A percentile compares a stretch with the other conserved stretches of the same genome.
phyloP scores from a whole-genome alignment of 2,888 invertebrate genomes.

The Nowickia ferox region DNA sequence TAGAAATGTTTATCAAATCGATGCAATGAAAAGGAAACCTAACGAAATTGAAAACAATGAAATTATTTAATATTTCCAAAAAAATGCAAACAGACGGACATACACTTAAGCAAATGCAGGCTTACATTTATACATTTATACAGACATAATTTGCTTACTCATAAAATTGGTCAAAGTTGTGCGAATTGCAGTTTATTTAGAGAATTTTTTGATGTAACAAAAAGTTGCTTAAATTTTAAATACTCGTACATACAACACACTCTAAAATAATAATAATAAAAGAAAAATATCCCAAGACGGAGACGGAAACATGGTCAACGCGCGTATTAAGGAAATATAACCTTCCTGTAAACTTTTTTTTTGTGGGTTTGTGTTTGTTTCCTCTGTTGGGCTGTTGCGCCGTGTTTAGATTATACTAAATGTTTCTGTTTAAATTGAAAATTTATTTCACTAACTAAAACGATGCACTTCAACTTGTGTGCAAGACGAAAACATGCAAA shows the following conservation, averaged over 20 bases:
- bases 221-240: slow-evolving; percentile 1
- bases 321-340: slow-evolving; percentile 74
- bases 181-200: not conserved
- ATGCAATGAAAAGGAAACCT: slow-evolving; percentile 71
- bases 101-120: slow-evolving; percentile 1
- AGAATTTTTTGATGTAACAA: not conserved
- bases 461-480: slow-evolving; percentile 58
- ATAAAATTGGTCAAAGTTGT: not conserved
- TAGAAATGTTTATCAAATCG: slow-evolving; percentile 67
- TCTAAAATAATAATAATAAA: not conserved
- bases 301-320: slow-evolving; percentile 69
- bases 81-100: not conserved
- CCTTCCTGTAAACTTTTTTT: slow-evolving; percentile 73
- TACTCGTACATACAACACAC: not conserved
- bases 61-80: slow-evolving; percentile 26
- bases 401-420: slow-evolving; percentile 19
- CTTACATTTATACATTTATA: not conserved
- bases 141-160: not conserved
- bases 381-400: not conserved
- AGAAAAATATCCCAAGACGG: slow-evolving; percentile 41
- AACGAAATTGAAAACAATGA: slow-evolving; percentile 56
- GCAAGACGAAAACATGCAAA: slow-evolving; percentile 50
- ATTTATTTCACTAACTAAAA: slow-evolving; percentile 51
- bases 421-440: slow-evolving; percentile 51
- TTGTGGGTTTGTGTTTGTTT: slow-evolving; percentile 14